Evolutionary conservation across 92 coral and sea anemone species (phyloP), one percentile per base, ranked within the genome.

Genomic region (Chrysogorgia sp.): DNA sequence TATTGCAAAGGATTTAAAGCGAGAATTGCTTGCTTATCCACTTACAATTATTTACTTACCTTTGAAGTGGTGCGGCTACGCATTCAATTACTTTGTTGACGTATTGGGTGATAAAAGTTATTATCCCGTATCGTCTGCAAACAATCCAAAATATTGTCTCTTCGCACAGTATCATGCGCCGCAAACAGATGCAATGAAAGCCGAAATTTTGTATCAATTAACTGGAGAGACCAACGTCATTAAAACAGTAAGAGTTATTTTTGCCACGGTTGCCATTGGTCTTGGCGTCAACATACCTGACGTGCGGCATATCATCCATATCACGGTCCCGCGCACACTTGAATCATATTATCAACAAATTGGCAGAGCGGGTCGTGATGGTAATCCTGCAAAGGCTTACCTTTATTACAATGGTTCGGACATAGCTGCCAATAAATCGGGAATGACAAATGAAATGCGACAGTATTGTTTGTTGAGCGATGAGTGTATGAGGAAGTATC

Each of bases 341-440:
- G 86, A 86, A 60, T 68, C 81, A 34, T 82, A 86, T 31, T 76
- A 77, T 65, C 87, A 86, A 57, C 81, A 86, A 70, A 82, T 82
- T 48, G 90, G 87, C 4, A 37, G 87, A 79, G 90, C 81, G 40
- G 90, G 90, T 8, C 40, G 90, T 12, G 84, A 86, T 37, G 86
- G 89, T 13, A 74, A 81, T 40, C 74, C 82, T 21, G 68, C 86
- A 50, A 72, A 35, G 30, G 50, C 79, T 7, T 22, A 26, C 0
- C 24, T 86, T 19, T 81, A 70, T 59, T 87, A 82, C 25, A 83
- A 77, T 70, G 85, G 85, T 7, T 40, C 35, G 10, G 90, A 86
- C 24, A 81, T 81, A 6, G 75, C 90, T 0, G 48, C 77, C 19
- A 82, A 86, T 52, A 68, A 41, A 22, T 83, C 88, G 8, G 86